Evolutionary conservation across 2,113 vertebrate genomes (phyloP).

Genomic region (Xiphorhynchus elegans): DNA sequence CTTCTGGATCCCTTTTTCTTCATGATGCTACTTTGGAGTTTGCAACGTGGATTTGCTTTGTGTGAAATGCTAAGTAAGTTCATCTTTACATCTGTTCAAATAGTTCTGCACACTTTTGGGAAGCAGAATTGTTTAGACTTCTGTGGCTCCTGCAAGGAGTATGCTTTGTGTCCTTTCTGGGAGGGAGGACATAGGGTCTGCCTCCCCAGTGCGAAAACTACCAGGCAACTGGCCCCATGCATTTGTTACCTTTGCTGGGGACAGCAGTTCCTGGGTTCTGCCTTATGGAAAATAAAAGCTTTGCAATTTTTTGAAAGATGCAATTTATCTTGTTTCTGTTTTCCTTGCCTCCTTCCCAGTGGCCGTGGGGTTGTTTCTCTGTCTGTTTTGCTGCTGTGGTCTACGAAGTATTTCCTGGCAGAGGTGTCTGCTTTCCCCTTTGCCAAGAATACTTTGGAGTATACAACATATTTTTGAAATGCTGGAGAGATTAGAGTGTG

Average conservation of each 20-base stretch:
- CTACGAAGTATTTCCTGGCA: background rate
- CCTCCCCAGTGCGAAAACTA: accelerated
- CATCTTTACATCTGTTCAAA: background rate
- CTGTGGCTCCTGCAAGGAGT: background rate
- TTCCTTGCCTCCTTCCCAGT: background rate
- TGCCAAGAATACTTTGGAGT: background rate
- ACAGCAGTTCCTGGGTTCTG: background rate
- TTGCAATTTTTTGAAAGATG: background rate
- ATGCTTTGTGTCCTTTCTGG: background rate
- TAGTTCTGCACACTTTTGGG: background rate
- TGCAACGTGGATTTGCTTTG: accelerated
- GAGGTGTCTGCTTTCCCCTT: background rate
- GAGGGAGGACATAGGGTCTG: background rate
- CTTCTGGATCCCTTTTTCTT: background rate
- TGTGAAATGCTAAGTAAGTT: background rate
- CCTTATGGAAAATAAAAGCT: background rate
- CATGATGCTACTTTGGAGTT: background rate
- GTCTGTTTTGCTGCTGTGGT: background rate
- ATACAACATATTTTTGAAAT: background rate
- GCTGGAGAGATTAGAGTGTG: background rate
- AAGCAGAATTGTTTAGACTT: background rate
- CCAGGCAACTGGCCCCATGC: accelerated
- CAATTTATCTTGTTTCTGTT: background rate
- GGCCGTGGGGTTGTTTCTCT: background rate
- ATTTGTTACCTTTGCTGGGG: accelerated